phyloP scores from a whole-genome alignment of 2,888 invertebrate species.

The Parnassius orleans region DNA sequence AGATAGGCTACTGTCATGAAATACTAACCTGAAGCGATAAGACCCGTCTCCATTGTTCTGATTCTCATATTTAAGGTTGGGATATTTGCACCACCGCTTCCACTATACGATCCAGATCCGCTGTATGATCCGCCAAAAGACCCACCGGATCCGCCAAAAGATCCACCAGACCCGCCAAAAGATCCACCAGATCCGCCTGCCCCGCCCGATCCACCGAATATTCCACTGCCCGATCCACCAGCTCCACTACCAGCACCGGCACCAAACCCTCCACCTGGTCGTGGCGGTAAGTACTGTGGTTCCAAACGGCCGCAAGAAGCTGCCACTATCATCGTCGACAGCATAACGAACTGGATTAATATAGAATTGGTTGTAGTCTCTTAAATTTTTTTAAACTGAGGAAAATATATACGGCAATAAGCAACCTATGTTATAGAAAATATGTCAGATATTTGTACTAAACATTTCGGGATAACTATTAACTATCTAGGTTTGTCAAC shows the following conservation, averaged over 20 bases:
- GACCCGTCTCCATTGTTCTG: slow-evolving; percentile 84
- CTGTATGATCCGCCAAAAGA: slow-evolving; percentile 30
- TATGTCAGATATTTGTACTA: no score
- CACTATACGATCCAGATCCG: slow-evolving; percentile 37
- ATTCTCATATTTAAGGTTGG: slow-evolving; percentile 84
- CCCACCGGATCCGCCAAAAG: slow-evolving; percentile 30
- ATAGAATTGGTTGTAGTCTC: slow-evolving; percentile 5
- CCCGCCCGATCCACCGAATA: slow-evolving; percentile 46
- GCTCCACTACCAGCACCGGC: slow-evolving; percentile 36
- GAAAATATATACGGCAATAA: no score
- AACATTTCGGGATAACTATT: no score
- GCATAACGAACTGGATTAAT: slow-evolving; percentile 38
- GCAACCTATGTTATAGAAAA: no score
- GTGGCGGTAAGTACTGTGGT: slow-evolving; percentile 56
- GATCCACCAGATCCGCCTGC: slow-evolving; percentile 32
- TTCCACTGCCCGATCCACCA: slow-evolving; percentile 37
- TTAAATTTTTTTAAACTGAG: no score
- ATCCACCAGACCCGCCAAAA: slow-evolving; percentile 45
- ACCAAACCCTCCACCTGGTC: slow-evolving; percentile 40
- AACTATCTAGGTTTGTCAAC: no score
- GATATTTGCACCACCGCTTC: slow-evolving; percentile 53
- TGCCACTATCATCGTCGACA: slow-evolving; percentile 55
- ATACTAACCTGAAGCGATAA: slow-evolving; percentile 82
- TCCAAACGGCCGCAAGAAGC: slow-evolving; percentile 59
- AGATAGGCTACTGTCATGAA: not conserved